phyloP scores from a whole-genome alignment of 92 coral and sea anemone species.

The Plumapathes pennacea region DNA sequence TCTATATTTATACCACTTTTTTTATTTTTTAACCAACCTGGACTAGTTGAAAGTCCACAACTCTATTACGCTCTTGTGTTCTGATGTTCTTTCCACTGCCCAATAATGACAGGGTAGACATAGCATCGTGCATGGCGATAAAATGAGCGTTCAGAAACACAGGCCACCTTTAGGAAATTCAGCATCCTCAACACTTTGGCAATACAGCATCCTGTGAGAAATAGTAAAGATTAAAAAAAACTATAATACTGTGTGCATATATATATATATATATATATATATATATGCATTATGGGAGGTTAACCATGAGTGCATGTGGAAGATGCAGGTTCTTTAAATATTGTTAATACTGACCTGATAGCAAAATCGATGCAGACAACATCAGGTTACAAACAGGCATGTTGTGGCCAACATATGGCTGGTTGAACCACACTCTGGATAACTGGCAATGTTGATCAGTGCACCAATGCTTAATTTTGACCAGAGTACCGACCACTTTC shows the following conservation, averaged over 20 bases:
- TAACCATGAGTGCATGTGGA: too few species aligned
- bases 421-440: slow-evolving; percentile 5
- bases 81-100: slow-evolving; percentile 12
- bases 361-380: slow-evolving; percentile 5
- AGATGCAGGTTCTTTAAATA: neutral
- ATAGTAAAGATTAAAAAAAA: too few species aligned
- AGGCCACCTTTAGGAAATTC: neutral
- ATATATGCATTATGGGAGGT: too few species aligned
- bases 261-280: too few species aligned
- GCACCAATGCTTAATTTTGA: neutral
- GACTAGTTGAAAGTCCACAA: too few species aligned
- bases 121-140: neutral
- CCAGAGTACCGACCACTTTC: neutral
- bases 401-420: neutral
- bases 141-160: neutral
- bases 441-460: neutral
- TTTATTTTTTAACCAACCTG: too few species aligned
- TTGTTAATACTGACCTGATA: neutral
- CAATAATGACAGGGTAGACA: slow-evolving; percentile 2
- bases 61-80: too few species aligned
- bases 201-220: neutral
- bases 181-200: neutral
- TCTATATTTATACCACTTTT: too few species aligned
- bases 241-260: too few species aligned
- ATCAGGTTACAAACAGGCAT: slow-evolving; percentile 15